Conservation (phyloP, 1,140 invertebrate species). For the Solenopsis invicta region DNA sequence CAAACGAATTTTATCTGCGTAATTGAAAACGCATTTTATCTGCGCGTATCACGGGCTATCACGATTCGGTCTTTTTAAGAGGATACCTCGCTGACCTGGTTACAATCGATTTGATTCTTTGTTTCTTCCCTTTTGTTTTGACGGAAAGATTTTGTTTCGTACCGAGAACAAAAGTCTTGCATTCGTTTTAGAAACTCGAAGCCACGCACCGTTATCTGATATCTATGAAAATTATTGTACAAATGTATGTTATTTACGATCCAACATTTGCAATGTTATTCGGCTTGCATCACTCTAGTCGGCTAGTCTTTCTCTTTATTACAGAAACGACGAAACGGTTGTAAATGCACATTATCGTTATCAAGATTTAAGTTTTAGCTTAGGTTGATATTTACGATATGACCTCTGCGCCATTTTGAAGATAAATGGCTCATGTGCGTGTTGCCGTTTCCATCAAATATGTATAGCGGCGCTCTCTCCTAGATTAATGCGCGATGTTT, state of each 20-base stretch:
- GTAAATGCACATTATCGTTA: background rate
- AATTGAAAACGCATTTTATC: background rate
- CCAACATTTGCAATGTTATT: background rate
- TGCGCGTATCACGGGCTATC: background rate
- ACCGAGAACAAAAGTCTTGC: background rate
- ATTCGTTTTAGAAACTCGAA: background rate
- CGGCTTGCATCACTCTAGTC: background rate
- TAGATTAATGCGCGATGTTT: slow-evolving; percentile 31
- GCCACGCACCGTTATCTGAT: background rate
- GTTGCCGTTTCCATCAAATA: slow-evolving; percentile 31
- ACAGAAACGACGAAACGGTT: background rate
- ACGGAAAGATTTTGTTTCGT: background rate
- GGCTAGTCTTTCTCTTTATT: background rate
- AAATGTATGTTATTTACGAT: background rate
- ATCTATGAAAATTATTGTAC: background rate
- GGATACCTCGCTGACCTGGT: background rate
- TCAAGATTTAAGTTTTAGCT: background rate
- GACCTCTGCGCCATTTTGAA: slow-evolving; percentile 7
- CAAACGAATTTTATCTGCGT: background rate
- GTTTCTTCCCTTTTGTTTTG: background rate
- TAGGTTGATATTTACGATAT: background rate
- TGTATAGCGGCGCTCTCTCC: background rate
- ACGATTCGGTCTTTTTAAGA: background rate
- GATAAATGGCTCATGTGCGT: slow-evolving; percentile 29
- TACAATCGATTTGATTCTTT: background rate